Percentiles rank a stretch among this genome's conserved stretches.
Conservation (phyloP, 2,797 vertebrate genomes). For the Phrynocephalus guinanensis region DNA sequence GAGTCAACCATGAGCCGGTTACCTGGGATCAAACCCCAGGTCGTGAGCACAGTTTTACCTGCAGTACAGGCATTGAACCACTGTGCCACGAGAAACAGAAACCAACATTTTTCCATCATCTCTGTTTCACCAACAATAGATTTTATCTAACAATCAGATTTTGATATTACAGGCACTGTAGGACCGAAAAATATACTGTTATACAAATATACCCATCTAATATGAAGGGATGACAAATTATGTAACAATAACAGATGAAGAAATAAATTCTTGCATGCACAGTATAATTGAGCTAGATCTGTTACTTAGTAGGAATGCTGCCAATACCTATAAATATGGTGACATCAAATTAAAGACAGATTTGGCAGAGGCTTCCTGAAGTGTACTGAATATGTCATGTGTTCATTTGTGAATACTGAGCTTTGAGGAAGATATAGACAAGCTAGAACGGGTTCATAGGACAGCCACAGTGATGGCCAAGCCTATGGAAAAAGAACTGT, state of each 20-base stretch:
- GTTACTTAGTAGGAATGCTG: not conserved
- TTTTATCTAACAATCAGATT: not conserved
- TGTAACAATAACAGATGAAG: too few species aligned
- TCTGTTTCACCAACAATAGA: not conserved
- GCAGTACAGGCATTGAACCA: too few species aligned
- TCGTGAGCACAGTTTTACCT: too few species aligned
- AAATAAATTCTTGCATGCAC: not conserved
- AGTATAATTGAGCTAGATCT: not conserved
- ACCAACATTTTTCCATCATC: not conserved
- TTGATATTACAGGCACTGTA: not conserved
- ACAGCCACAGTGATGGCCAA: not conserved
- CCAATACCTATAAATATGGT: not conserved
- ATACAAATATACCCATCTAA: too few species aligned
- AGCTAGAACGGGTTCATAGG: not conserved
- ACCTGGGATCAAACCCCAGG: too few species aligned
- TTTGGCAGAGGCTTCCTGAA: not conserved
- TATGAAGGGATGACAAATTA: too few species aligned
- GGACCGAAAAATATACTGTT: not conserved
- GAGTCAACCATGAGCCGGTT: too few species aligned
- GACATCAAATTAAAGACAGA: not conserved
- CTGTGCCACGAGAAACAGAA: not conserved
- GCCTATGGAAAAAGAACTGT: not conserved
- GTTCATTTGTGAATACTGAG: not conserved
- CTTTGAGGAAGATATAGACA: not conserved
- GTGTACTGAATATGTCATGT: not conserved